These are phyloP conservation scores for Rhinoderma darwinii DNA, from an alignment of 2,113 vertebrate genomes.

Conservation along the genomic window DNA sequence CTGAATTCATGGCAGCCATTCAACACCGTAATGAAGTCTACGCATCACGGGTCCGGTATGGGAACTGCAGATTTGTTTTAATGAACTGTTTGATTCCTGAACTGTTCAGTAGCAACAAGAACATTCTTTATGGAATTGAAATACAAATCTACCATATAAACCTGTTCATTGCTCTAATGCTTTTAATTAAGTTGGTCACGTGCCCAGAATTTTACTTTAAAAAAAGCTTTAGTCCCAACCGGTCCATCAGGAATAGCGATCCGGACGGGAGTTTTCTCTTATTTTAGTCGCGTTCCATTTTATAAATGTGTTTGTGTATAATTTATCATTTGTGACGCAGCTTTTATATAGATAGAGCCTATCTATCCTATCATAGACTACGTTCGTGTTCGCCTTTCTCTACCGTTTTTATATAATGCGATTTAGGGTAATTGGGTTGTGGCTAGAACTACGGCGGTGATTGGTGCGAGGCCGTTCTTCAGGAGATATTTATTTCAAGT, in stretches of 20 bases:
- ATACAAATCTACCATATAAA: neutral
- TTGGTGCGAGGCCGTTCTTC: too few relatives aligned
- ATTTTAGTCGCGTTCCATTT: too few relatives aligned
- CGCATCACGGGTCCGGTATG: neutral
- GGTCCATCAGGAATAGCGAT: neutral
- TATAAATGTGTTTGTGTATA: neutral
- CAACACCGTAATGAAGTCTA: neutral
- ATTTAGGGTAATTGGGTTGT: too few relatives aligned
- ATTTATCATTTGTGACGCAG: neutral
- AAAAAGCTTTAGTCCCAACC: neutral
- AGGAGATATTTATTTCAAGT: too few relatives aligned
- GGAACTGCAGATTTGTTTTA: neutral
- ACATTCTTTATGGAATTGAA: neutral
- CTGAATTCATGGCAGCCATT: neutral
- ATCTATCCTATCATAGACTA: neutral
- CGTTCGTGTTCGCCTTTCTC: too few relatives aligned
- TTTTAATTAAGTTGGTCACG: neutral
- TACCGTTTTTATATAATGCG: too few relatives aligned
- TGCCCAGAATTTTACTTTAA: constrained; percentile 13
- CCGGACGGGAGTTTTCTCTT: neutral
- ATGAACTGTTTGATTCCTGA: neutral
- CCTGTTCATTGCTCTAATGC: neutral
- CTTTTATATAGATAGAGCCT: neutral
- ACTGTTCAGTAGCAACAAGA: neutral
- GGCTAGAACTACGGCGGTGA: too few relatives aligned